Conservation (phyloP, 92 coral and sea anemone genomes). For the Zoanthus sociatus region DNA sequence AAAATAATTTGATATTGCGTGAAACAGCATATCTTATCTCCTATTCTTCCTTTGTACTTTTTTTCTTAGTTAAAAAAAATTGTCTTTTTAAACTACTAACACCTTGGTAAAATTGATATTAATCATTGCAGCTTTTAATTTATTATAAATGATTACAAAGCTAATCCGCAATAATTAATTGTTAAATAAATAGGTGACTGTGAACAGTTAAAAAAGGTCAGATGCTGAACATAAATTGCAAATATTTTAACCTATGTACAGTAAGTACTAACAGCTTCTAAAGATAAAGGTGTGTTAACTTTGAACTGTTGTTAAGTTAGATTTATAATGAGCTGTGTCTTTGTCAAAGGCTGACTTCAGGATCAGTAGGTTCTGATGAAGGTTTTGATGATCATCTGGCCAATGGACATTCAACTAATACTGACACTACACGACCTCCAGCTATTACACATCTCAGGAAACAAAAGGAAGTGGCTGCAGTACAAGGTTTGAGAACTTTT, state of each 20-base stretch:
- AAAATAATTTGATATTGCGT: no score
- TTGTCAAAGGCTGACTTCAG: conserved; percentile 77
- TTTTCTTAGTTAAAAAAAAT: background rate
- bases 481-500: conserved; percentile 69
- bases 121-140: background rate
- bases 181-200: background rate
- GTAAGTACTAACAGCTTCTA: background rate
- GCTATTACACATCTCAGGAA: conserved; percentile 83
- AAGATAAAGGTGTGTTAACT: background rate
- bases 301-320: background rate
- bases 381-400: conserved; percentile 64
- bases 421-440: conserved; percentile 68
- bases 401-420: conserved; percentile 80
- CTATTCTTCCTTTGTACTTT: background rate
- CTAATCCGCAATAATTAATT: background rate
- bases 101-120: background rate
- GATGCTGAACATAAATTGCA: no score
- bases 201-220: background rate
- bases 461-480: conserved; percentile 86
- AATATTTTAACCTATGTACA: background rate
- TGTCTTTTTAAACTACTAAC: background rate
- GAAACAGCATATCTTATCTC: no score
- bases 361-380: conserved; percentile 88
- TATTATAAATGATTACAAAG: background rate
- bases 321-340: background rate